Evolutionary conservation across 2,797 vertebrate species (phyloP), one percentile per base, ranked within the genome.

Genomic region (Picus viridis): DNA sequence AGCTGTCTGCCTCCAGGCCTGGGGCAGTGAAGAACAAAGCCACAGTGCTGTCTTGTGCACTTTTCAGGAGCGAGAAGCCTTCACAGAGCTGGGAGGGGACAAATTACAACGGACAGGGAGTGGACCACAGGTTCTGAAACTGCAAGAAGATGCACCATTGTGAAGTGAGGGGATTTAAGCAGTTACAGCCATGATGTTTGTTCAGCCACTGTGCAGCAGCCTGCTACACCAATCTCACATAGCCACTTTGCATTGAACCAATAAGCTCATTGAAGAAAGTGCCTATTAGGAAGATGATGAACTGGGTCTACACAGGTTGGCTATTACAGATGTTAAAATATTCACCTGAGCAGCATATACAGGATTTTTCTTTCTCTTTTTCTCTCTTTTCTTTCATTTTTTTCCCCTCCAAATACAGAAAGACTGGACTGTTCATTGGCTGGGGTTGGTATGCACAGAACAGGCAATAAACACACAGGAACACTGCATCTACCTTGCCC

Each of bases 281-380:
- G 47, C 53, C 70, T 75, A 32, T 89, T 75, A 79, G 39, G 73
- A 72, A 47, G 47, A 78, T 59, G 63, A 86, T 75, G 53, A 91
- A 90, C 23, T 2, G 0, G 58, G 74, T 19, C 41, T 78, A 70
- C 34, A 61, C 8, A 41, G 71, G 36, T 24, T 74, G 75, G 72
- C 41, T 89, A 92, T 74, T 80, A 65, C 82, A 89, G 41, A 77
- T 83, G 45, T 85, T 65, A 79, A 82, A 84, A 90, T 14, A 22
- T 54, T 68, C 58, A 82, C 15, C 3, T 71, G 30, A 92, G 81
- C 18, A 82, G 47, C 23, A 71, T 5, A 51, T 3, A 26, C 0
- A 34, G 5, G 0, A 4, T 10, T 43, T 49, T 3, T 7, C 5
- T 43, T 54, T 71, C 19, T 41, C 2, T 22, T 19, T 39, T 54